Evolutionary conservation across 1,140 invertebrate species (phyloP), one percentile per base, ranked within the genome.

Genomic region (Drosophila orosa): DNA sequence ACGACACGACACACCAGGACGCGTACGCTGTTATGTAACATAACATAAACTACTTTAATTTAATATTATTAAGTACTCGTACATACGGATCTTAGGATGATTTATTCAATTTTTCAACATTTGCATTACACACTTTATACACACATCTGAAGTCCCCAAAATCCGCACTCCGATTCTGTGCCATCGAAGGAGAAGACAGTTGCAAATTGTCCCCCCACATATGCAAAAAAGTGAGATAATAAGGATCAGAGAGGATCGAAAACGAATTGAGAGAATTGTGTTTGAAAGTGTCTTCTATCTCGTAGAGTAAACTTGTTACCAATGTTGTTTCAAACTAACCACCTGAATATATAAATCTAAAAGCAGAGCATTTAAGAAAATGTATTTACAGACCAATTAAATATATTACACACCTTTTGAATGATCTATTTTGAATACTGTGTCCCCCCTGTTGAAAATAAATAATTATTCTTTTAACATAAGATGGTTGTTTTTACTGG

Each of bases 1-100:
- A 80, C 50, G 50, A 54, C 50, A 35, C 52, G 48, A 75, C n/a
- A n/a, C n/a, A n/a, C n/a, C n/a, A n/a, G n/a, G 66, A n/a, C 50
- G 60, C 78, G 66, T 75, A 69, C 63, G 73, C 74, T 79, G 75
- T 79, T 74, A 80, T 83, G 75, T 80, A 72, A 83, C 50, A 54
- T 78, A 85, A 85, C 74, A 81, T 75, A 82, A 82, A 86, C 67
- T 87, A 83, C 58, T 78, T 83, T 87, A 86, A 83, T 86, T 87
- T 79, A 83, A 83, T 87, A 83, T 79, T 78, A 87, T 86, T 86
- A 83, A 79, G 82, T 86, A 81, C 80, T 75, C 71, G 42, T 74
- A 71, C 66, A 73, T 79, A 84, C 80, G 72, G 62, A 80, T 86
- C 67, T 56, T 77, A 83, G 79, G 81, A 86, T 83, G 75, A 82